Conservation (phyloP, 2,797 vertebrate genomes). For the Emydoidea blandingii region DNA sequence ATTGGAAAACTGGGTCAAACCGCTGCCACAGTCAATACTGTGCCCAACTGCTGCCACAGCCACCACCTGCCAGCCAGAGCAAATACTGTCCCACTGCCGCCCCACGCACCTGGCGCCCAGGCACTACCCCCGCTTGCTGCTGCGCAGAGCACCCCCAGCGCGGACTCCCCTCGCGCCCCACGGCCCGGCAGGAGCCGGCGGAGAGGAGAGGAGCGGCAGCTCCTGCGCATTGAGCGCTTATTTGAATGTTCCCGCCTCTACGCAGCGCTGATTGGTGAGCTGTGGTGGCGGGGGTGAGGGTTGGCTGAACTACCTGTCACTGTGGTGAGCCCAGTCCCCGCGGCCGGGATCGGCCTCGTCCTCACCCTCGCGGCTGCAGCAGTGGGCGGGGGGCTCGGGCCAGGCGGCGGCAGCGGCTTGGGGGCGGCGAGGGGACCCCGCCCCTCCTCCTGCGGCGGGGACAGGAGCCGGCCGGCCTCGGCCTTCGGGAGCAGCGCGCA, state of each 20-base stretch:
- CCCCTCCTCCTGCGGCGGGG: neutral
- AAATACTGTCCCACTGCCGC: too few species aligned
- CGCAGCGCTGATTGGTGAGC: neutral
- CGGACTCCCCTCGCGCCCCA: too few species aligned
- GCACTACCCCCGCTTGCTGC: too few species aligned
- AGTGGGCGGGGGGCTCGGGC: neutral
- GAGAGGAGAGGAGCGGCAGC: neutral
- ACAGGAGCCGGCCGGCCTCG: neutral
- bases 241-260: neutral
- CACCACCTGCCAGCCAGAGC: too few species aligned
- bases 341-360: neutral
- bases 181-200: too few species aligned
- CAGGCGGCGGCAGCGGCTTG: neutral
- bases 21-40: too few species aligned
- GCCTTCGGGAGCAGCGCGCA: neutral
- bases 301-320: neutral
- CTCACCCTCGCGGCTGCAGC: neutral
- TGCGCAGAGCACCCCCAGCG: too few species aligned
- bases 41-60: too few species aligned
- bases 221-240: neutral
- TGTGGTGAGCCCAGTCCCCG: neutral
- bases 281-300: neutral
- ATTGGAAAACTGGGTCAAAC: too few species aligned
- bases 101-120: too few species aligned
- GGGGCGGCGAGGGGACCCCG: neutral